Evolutionary conservation across 2,113 vertebrate genomes (phyloP), one percentile per base, ranked within the genome.

Genomic region (Syngnathoides biaculeatus): DNA sequence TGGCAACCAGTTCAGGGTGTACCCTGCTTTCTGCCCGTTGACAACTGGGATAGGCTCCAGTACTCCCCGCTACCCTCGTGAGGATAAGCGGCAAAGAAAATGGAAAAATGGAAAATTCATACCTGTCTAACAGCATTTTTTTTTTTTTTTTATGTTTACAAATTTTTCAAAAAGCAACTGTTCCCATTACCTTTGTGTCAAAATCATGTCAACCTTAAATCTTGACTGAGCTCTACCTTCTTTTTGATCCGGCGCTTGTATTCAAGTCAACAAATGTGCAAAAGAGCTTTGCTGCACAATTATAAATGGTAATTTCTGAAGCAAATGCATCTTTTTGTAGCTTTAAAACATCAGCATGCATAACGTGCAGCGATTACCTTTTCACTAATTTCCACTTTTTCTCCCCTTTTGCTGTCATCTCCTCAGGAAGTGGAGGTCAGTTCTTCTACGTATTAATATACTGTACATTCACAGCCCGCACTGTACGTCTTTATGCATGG

Each of bases 401-500:
- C 67, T 83, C 71, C 80, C 73, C 65, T 79, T 74, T 56, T 80
- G 87, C 86, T 79, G 78, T 83, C 87, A 72, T 89, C 84, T 80
- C 84, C 72, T 70, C 92, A 93, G 92, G 92, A 93, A 89, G 92
- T 93, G 79, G 92, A 93, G 92, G 92, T 93, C 88, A 93, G 92
- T 93, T 90, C 59, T 27, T 63, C 22, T 53, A 69, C 27, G 69
- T 70, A 60, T 84, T 81, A 83, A 45, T 69, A 71, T 69, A 59
- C 62, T 62, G 67, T 52, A 71, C 81, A 77, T 59, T 65, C 65
- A 58, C 67, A 58, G 66, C 70, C 79, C 71, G 30, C 6, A 35
- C 30, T 79, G 47, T 75, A 62, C 60, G 50, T 48, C 50, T 65
- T 69, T 62, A 73, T 39, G 5, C 59, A 65, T 48, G 65, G 59